Evolutionary conservation across 2,113 vertebrate genomes (phyloP).

Genomic region (Rhea americana): DNA sequence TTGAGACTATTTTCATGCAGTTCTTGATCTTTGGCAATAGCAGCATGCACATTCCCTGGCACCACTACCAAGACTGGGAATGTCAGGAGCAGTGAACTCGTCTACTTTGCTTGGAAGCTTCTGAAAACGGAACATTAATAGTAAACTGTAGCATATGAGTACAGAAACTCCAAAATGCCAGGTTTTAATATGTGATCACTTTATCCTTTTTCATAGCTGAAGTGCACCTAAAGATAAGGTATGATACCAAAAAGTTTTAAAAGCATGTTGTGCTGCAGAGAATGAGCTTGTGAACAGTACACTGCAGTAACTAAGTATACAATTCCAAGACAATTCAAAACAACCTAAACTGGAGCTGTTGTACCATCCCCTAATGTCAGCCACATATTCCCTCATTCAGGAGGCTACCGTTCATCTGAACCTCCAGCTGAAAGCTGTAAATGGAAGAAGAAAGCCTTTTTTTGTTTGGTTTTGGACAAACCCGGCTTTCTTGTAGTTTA

Average conservation of each 20-base stretch:
- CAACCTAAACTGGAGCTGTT: not conserved
- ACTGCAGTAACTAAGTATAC: not conserved
- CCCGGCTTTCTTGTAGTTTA: not conserved
- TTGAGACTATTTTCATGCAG: conserved; percentile 21
- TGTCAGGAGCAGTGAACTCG: not conserved
- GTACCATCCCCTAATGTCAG: not conserved
- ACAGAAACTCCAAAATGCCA: not conserved
- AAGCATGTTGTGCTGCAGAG: not conserved
- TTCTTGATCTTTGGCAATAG: conserved; percentile 31
- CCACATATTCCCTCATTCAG: not conserved
- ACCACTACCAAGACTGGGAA: not conserved
- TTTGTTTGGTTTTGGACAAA: not conserved
- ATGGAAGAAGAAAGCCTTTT: not conserved
- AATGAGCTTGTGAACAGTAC: not conserved
- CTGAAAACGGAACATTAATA: not conserved
- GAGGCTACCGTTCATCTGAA: not conserved
- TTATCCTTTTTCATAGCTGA: not conserved
- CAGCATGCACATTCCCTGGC: conserved; percentile 36
- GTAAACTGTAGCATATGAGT: not conserved
- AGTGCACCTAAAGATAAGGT: not conserved
- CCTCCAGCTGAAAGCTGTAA: not conserved
- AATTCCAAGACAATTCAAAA: not conserved
- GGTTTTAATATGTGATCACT: not conserved
- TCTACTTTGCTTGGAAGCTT: conserved; percentile 21
- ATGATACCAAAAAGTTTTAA: not conserved